Conservation (phyloP, 2,888 invertebrate species). For the Lasioglossum lativentre region DNA sequence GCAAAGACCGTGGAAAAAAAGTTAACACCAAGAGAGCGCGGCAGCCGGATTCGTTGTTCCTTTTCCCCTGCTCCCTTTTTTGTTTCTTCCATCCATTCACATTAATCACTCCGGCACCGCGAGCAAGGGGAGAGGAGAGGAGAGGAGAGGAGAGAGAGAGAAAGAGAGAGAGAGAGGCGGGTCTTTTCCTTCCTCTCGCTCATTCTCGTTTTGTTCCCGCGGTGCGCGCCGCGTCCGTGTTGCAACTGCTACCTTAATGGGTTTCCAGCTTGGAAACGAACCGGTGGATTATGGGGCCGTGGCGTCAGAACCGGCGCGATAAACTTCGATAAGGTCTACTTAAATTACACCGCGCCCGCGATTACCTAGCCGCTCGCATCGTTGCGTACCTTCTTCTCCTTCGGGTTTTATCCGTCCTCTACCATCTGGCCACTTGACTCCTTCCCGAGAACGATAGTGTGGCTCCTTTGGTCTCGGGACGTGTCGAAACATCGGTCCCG, state of each 20-base stretch:
- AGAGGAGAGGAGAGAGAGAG: too few relatives aligned
- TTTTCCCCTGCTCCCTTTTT: conserved; percentile 48
- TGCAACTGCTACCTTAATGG: conserved; percentile 71
- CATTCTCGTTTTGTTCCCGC: conserved; percentile 62
- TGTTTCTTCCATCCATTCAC: conserved; percentile 66
- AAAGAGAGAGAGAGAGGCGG: not conserved
- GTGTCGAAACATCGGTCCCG: not conserved
- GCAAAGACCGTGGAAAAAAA: conserved; percentile 24
- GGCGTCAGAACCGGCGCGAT: conserved; percentile 61
- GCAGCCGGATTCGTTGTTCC: conserved; percentile 64
- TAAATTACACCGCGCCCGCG: conserved; percentile 54
- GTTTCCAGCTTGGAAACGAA: conserved; percentile 64
- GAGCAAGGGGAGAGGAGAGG: not conserved
- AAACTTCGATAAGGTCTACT: conserved; percentile 68
- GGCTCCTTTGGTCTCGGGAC: not conserved
- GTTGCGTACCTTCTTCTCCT: conserved; percentile 5
- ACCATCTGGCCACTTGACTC: conserved; percentile 8
- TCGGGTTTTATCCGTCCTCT: not conserved
- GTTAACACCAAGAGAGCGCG: conserved; percentile 35
- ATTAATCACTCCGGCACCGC: conserved; percentile 67
- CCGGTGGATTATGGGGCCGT: conserved; percentile 60
- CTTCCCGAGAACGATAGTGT: not conserved
- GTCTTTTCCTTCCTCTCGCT: conserved; percentile 39
- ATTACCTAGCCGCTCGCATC: not conserved
- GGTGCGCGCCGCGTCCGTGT: conserved; percentile 36